These are phyloP conservation scores for Seriola dumerili DNA, from an alignment of 2,113 vertebrate species.

Conservation along the genomic window DNA sequence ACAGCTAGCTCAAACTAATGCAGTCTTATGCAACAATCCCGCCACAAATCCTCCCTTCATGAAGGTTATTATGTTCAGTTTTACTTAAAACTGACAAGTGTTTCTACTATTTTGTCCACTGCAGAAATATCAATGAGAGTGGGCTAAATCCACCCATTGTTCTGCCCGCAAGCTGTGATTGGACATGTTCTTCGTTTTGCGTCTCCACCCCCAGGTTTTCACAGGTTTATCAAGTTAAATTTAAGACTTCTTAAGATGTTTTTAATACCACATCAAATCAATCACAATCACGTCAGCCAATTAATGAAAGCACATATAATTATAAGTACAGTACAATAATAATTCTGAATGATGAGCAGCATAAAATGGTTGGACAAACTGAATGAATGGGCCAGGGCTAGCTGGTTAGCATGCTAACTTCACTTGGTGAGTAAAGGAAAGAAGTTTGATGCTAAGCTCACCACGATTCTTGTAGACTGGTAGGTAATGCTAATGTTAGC, in stretches of 20 bases:
- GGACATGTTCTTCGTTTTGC: background rate
- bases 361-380: too few relatives aligned
- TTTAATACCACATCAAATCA: background rate
- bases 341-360: too few relatives aligned
- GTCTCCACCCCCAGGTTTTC: too few relatives aligned
- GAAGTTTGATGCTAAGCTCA: too few relatives aligned
- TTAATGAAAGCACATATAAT: too few relatives aligned
- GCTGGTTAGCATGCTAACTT: too few relatives aligned
- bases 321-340: too few relatives aligned
- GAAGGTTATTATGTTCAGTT: background rate
- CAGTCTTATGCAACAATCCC: background rate
- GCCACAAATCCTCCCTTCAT: background rate
- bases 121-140: background rate
- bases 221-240: background rate
- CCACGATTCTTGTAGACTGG: too few relatives aligned
- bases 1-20: background rate
- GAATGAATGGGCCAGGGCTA: too few relatives aligned
- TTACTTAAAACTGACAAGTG: background rate
- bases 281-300: too few relatives aligned
- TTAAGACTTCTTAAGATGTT: background rate
- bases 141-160: background rate
- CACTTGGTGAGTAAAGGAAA: background rate
- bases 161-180: too few relatives aligned
- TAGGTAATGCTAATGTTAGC: too few relatives aligned
- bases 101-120: background rate